Conservation (phyloP, 2,888 invertebrate genomes). For the Gibbula magus region DNA sequence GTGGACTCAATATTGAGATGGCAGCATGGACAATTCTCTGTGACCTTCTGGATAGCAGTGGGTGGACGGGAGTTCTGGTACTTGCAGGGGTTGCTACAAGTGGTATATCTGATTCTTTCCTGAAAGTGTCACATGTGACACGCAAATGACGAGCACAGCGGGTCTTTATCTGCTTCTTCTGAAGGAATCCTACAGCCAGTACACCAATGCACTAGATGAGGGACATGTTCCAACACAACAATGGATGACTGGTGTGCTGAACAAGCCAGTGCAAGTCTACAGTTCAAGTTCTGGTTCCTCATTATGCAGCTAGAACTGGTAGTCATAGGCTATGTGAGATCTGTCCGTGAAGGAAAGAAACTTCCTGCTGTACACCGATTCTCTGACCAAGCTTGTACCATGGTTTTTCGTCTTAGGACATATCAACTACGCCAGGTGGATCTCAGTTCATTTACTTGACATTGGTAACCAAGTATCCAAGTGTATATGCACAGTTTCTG, state of each 20-base stretch:
- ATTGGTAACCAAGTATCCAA: neutral
- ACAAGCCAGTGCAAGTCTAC: constrained; percentile 4
- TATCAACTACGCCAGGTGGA: no score
- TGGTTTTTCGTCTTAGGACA: no score
- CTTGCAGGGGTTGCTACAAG: no score
- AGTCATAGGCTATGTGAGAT: neutral
- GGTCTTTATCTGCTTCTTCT: constrained; percentile 6
- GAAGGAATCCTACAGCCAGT: neutral
- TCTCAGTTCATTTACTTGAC: neutral
- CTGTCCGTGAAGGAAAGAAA: no score
- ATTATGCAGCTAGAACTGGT: neutral
- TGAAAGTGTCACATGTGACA: no score
- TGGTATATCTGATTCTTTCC: no score
- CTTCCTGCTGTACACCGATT: neutral
- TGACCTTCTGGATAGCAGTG: no score
- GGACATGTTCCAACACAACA: neutral
- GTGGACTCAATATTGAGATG: no score
- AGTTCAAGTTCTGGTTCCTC: constrained; percentile 31
- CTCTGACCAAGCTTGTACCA: neutral
- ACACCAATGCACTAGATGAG: neutral
- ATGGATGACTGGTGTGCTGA: neutral
- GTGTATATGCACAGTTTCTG: no score
- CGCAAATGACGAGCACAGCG: no score
- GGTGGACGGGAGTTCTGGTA: no score
- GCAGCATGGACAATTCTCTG: no score